These are phyloP conservation scores for Euplexia lucipara DNA, from an alignment of 2,888 invertebrate species.

Conservation along the genomic window DNA sequence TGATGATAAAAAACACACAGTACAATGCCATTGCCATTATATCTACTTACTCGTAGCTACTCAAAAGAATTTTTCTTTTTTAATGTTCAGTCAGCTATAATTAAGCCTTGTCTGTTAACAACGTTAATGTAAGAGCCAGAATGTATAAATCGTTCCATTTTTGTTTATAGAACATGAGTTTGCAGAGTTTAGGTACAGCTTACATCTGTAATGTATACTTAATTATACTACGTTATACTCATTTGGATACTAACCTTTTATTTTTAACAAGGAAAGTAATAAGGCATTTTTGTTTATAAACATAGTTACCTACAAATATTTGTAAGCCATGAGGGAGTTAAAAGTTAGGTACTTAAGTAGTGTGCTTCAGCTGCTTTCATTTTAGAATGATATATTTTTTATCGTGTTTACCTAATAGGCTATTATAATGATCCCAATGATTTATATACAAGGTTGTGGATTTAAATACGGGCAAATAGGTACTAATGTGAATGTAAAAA, in stretches of 20 bases:
- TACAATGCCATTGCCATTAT: slow-evolving; percentile 3
- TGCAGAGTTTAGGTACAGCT: background rate
- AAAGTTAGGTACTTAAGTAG: background rate
- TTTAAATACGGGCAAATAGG: too few relatives aligned
- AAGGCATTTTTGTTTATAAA: slow-evolving; percentile 10
- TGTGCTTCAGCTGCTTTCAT: background rate
- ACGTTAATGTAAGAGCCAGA: slow-evolving; percentile 21
- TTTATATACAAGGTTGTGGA: too few relatives aligned
- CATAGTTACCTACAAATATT: background rate
- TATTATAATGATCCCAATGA: too few relatives aligned
- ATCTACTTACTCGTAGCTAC: background rate
- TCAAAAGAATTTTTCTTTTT: slow-evolving; percentile 23
- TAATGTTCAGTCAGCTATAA: slow-evolving; percentile 31
- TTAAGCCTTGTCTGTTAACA: slow-evolving; percentile 25
- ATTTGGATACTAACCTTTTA: background rate
- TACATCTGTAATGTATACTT: background rate
- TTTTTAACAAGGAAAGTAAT: slow-evolving; percentile 1
- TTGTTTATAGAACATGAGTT: slow-evolving; percentile 10
- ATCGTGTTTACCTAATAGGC: background rate
- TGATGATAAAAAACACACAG: too few relatives aligned
- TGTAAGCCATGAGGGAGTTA: background rate
- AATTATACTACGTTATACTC: background rate
- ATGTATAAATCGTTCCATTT: slow-evolving; percentile 20
- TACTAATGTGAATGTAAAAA: too few relatives aligned
- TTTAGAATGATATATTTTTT: background rate